phyloP scores from a whole-genome alignment of 2,113 vertebrate genomes.

The Campylomormyrus numenius region DNA sequence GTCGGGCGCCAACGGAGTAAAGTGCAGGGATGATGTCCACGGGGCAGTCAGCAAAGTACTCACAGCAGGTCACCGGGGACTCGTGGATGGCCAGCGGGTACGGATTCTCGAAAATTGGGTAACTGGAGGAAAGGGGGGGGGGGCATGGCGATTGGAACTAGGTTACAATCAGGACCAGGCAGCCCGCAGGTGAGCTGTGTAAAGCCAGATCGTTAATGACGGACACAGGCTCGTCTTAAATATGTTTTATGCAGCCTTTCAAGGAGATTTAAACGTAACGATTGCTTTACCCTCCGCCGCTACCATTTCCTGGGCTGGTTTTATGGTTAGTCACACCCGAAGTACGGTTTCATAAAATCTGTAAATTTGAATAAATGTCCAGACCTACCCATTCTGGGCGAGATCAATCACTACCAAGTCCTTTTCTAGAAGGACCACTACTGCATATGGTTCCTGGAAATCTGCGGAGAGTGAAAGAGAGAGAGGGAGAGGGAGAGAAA shows the following conservation, averaged over 20 bases:
- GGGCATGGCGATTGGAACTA: neutral
- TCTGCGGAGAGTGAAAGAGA: constrained; percentile 58
- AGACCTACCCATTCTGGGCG: constrained; percentile 94
- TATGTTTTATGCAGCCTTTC: neutral
- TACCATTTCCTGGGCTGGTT: neutral
- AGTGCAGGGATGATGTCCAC: constrained; percentile 97
- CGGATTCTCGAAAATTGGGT: constrained; percentile 98
- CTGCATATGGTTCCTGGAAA: constrained; percentile 98
- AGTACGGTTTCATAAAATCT: constrained; percentile 13
- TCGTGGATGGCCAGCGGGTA: constrained; percentile 96
- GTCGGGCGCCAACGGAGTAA: constrained; percentile 91
- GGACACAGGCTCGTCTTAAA: neutral
- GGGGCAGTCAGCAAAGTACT: constrained; percentile 96
- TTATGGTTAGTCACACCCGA: neutral
- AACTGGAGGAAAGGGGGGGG: constrained; percentile 59
- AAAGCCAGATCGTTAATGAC: neutral
- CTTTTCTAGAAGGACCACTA: constrained; percentile 96
- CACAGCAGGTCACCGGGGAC: constrained; percentile 97
- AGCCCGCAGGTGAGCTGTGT: neutral
- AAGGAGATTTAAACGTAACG: neutral
- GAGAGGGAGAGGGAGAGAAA: constrained; percentile 21
- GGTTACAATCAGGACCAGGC: neutral
- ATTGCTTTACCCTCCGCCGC: neutral
- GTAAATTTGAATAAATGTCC: constrained; percentile 2
- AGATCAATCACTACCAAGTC: constrained; percentile 98